Conservation (phyloP, 2,888 invertebrate species). For the Hirtodrosophila trivittata region DNA sequence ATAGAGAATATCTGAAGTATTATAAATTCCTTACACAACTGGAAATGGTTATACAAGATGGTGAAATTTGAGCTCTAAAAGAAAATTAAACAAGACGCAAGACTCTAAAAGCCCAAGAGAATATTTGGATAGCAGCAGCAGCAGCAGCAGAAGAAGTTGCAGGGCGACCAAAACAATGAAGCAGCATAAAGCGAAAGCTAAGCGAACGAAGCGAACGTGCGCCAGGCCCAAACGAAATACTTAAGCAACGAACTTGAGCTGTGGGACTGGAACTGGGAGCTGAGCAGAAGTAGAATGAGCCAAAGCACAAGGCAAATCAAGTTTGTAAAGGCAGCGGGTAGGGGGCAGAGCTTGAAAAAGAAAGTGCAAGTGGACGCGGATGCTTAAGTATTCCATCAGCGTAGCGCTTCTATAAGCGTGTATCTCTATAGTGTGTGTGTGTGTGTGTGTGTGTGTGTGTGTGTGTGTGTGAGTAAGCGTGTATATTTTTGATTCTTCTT, state of each 20-base stretch:
- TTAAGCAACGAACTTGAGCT: slow-evolving; percentile 65
- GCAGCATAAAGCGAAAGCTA: slow-evolving; percentile 66
- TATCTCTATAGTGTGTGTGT: slow-evolving; percentile 5
- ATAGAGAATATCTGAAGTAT: slow-evolving; percentile 1
- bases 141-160: slow-evolving; percentile 3
- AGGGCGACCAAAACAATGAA: slow-evolving; percentile 42
- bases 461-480: slow-evolving; percentile 25
- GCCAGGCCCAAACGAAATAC: slow-evolving; percentile 71
- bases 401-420: slow-evolving; percentile 14
- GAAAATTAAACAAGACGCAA: slow-evolving; percentile 19
- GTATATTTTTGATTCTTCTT: slow-evolving; percentile 54
- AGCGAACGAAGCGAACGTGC: slow-evolving; percentile 51
- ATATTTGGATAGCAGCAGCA: slow-evolving; percentile 36
- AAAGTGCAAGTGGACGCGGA: slow-evolving; percentile 83
- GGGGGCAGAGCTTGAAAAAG: slow-evolving; percentile 75
- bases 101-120: slow-evolving; percentile 33
- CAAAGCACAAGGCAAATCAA: slow-evolving; percentile 44
- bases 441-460: slow-evolving; percentile 1
- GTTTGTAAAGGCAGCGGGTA: slow-evolving; percentile 31
- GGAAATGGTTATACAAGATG: slow-evolving; percentile 47
- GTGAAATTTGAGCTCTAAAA: slow-evolving; percentile 42
- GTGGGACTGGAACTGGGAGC: slow-evolving; percentile 17
- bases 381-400: slow-evolving; percentile 82
- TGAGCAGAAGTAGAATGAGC: slow-evolving; percentile 65
- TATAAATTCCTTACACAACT: slow-evolving; percentile 42